phyloP scores from a whole-genome alignment of 2,113 vertebrate species.

The Cyphomyrus discorhynchus region DNA sequence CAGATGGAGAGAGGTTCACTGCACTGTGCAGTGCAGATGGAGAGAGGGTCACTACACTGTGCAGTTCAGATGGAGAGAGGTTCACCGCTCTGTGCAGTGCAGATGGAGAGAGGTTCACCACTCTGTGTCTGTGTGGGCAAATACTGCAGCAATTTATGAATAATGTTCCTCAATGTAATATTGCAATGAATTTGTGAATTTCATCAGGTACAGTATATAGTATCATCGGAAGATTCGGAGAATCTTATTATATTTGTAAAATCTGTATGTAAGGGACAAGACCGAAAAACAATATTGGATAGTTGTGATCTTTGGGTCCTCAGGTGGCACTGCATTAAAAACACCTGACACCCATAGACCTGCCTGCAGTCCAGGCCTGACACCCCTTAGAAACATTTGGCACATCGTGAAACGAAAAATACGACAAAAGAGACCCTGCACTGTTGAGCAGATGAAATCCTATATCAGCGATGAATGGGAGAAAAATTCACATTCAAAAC shows the following conservation, averaged over 20 bases:
- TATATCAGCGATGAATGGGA: not conserved
- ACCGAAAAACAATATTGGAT: not conserved
- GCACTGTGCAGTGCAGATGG: no score
- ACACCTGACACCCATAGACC: not conserved
- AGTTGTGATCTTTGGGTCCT: not conserved
- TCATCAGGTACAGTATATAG: not conserved
- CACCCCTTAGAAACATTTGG: not conserved
- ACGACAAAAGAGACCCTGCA: not conserved
- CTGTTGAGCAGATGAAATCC: not conserved
- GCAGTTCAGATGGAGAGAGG: no score
- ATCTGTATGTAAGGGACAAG: not conserved
- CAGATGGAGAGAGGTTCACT: not conserved
- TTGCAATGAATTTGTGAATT: not conserved
- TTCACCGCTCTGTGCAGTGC: not conserved
- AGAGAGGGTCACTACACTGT: not conserved
- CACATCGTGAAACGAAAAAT: not conserved
- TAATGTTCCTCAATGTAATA: not conserved
- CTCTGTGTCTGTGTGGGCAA: not conserved
- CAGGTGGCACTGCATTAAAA: not conserved
- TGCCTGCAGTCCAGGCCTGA: not conserved
- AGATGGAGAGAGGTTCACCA: not conserved
- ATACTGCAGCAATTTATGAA: not conserved
- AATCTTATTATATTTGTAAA: not conserved
- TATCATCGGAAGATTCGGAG: not conserved
- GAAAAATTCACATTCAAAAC: not conserved